Conservation (phyloP, 64 coral and sea anemone species). For the Platygyra sinensis region DNA sequence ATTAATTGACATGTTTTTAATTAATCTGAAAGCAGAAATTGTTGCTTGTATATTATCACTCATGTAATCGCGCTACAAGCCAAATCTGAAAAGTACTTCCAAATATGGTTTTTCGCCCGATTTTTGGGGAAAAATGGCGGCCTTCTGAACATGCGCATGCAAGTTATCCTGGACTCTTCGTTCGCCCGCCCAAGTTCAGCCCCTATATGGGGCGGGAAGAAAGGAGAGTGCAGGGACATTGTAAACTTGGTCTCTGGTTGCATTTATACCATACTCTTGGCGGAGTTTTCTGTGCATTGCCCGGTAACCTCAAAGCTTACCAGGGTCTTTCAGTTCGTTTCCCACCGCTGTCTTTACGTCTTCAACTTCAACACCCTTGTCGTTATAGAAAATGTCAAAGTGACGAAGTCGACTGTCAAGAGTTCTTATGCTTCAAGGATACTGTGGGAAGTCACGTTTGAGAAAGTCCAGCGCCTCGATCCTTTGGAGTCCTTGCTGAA, state of each 20-base stretch:
- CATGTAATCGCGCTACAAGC: no score
- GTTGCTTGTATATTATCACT: no score
- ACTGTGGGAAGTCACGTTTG: slow-evolving; percentile 34
- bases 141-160: no score
- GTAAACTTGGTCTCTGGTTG: slow-evolving; percentile 47
- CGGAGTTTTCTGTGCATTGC: slow-evolving; percentile 66
- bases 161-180: no score
- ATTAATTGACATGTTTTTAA: no score
- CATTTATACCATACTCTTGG: slow-evolving; percentile 44
- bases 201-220: no score
- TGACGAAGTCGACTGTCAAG: slow-evolving; percentile 44
- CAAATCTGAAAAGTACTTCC: no score
- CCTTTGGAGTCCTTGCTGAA: slow-evolving; percentile 59
- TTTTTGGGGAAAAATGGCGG: no score
- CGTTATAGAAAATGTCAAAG: slow-evolving; percentile 59
- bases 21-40: no score
- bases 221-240: no score
- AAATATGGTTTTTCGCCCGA: no score
- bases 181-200: no score
- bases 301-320: slow-evolving; percentile 54
- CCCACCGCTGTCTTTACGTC: slow-evolving; percentile 35
- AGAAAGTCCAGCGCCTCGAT: slow-evolving; percentile 54
- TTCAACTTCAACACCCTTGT: slow-evolving; percentile 31
- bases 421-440: slow-evolving; percentile 44
- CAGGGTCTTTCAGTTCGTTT: neutral